Base-by-base conservation (phyloP, 1,140 invertebrate species). In the Cyclargus thomasi region DNA sequence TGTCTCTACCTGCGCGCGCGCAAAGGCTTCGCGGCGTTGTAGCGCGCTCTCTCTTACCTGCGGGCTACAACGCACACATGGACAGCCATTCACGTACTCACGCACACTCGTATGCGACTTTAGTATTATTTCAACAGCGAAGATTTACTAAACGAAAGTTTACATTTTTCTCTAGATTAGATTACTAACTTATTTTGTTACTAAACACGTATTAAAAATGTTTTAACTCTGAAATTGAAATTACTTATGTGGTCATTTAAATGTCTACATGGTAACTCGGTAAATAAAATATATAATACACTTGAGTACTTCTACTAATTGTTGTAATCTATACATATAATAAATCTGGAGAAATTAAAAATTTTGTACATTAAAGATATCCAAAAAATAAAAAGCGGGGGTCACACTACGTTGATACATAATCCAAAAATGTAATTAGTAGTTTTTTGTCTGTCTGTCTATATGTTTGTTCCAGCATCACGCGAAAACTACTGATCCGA, bases 1-100 rank as follows among this genome's bases (percentile, higher is more conserved):
- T 29, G 64, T 64, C 69, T 68, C 55, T 77, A 79, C 74, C 76
- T 74, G 73, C 67, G 75, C 70, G 23, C 73, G 76, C 66, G 76
- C 72, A 77, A 65, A 85, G 81, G 81, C 75, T 81, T 79, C 71
- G 72, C 73, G 76, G 72, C 72, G 77, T 85, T 86, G 80, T 82
- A 71, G 72, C 79, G 74, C 73, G 62, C 72, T 73, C 73, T 74
- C 73, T 77, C 78, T 82, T 75, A 80, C 83, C 77, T 85, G 80
- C 71, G 78, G 72, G n/a, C n/a, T n/a, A n/a, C n/a, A n/a, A n/a
- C 72, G 73, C 69, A 74, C 59, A 68, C n/a, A 23, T 18, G 53
- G 3, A 55, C 10, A 1, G 2, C 20, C 55, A 21, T 20, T 67
- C 65, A 67, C 53, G 63, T 62, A 53, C 57, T 64, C 39, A 64